Conservation (phyloP, 1,140 invertebrate species). For the Cyclina sinensis region DNA sequence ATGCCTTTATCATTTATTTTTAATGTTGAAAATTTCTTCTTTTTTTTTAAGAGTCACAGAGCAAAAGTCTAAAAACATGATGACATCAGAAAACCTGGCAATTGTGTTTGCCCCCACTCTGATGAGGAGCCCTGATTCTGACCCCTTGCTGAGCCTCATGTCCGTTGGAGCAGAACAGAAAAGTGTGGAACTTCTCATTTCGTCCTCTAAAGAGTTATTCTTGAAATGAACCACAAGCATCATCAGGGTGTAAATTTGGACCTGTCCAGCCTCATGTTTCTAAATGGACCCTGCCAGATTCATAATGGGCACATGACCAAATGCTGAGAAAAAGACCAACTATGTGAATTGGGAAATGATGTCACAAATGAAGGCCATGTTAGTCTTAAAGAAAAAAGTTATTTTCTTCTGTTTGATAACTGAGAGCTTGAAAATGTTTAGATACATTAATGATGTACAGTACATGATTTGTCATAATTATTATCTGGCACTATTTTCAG, state of each 20-base stretch:
- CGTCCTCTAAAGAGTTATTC: conserved; percentile 78
- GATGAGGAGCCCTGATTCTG: conserved; percentile 90
- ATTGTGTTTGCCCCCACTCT: conserved; percentile 97
- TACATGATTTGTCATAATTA: too few relatives aligned
- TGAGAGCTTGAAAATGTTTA: too few relatives aligned
- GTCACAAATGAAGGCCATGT: too few relatives aligned
- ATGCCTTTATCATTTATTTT: too few relatives aligned
- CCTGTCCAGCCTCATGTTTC: not conserved
- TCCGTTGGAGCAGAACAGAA: conserved; percentile 84
- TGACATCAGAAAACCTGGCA: conserved; percentile 95
- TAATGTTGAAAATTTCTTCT: too few relatives aligned
- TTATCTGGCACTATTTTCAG: too few relatives aligned
- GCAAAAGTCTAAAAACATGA: conserved; percentile 93
- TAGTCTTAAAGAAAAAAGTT: too few relatives aligned
- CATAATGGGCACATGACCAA: not conserved
- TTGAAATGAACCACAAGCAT: conserved; percentile 48
- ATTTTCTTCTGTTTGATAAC: too few relatives aligned
- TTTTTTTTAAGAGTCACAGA: conserved; percentile 89
- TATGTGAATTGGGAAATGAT: too few relatives aligned
- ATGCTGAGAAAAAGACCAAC: too few relatives aligned
- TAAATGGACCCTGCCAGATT: not conserved
- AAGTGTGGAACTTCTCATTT: conserved; percentile 82
- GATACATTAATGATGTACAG: too few relatives aligned
- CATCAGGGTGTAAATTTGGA: not conserved
- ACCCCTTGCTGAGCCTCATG: conserved; percentile 83